Conservation (phyloP, 2,797 vertebrate species). For the Rhynchonycteris naso region DNA sequence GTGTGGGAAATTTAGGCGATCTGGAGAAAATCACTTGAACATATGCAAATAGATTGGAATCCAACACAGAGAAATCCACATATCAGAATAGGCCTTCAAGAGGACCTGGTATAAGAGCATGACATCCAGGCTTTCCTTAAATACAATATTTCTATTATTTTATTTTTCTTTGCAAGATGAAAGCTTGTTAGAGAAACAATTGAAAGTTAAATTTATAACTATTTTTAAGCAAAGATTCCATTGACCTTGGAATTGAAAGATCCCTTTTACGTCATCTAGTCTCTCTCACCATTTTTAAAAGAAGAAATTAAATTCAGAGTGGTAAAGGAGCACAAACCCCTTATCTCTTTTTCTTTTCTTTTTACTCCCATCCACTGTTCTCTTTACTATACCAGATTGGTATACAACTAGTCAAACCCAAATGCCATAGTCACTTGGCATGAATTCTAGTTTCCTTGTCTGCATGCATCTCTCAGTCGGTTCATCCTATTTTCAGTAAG, state of each 20-base stretch:
- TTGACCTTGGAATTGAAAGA: background rate
- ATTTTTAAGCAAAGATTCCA: background rate
- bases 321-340: background rate
- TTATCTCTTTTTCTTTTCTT: background rate
- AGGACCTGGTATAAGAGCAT: background rate
- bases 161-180: background rate
- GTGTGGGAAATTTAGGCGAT: background rate
- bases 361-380: background rate
- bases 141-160: background rate
- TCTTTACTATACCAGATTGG: background rate
- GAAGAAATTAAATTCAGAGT: background rate
- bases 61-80: background rate
- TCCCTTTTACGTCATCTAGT: background rate
- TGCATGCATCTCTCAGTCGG: background rate
- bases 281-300: background rate
- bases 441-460: background rate
- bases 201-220: background rate
- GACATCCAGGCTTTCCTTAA: background rate
- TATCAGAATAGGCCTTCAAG: background rate
- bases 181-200: background rate
- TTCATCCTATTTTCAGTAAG: background rate
- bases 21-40: background rate
- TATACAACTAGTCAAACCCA: background rate
- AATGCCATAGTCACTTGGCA: background rate
- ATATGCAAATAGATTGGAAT: background rate